Evolutionary conservation across 2,113 vertebrate genomes (phyloP), one percentile per base, ranked within the genome.

Genomic region (Meriones unguiculatus): DNA sequence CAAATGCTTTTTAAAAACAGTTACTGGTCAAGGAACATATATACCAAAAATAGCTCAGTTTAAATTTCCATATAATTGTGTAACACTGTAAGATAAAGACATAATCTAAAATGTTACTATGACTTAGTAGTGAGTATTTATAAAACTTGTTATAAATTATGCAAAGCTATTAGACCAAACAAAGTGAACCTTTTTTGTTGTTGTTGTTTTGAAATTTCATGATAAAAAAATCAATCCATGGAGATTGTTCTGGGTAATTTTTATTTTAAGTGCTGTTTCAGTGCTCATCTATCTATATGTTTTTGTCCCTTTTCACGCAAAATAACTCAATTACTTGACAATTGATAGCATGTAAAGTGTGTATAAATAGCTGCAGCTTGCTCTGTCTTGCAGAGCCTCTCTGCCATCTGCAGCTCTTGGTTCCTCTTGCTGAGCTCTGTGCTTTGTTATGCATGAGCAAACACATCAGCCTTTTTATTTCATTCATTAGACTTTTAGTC

Each of bases 381-480:
- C 80, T 97, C 86, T 97, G 28, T 96, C 92, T 97, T 97, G 57
- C 87, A 90, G 92, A 73, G 97, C 73, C 80, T 96, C 62, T 90
- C 87, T 97, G 97, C 98, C 98, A 98, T 98, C 98, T 99, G 98
- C 98, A 98, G 98, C 73, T 97, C 97, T 96, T 98, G 96, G 97
- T 97, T 97, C 97, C 97, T 98, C 96, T 98, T 97, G 96, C 96
- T 97, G 96, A 98, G 98, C 72, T 91, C 98, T 57, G 46, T 95
- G 96, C 72, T 98, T 98, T 98, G 97, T 97, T 97, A 97, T 97
- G 97, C 95, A 50, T 97, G 98, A 98, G 95, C 98, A 98, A 98
- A 96, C 97, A 95, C 98, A 98, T 98, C 97, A 97, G 98, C 90
- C 98, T 98, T 98, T 98, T 98, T 95, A 98, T 98, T 98, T 98